Percentiles rank a stretch among this genome's conserved stretches.
phyloP scores from a whole-genome alignment of 2,113 vertebrate genomes.

The Shinisaurus crocodilurus region DNA sequence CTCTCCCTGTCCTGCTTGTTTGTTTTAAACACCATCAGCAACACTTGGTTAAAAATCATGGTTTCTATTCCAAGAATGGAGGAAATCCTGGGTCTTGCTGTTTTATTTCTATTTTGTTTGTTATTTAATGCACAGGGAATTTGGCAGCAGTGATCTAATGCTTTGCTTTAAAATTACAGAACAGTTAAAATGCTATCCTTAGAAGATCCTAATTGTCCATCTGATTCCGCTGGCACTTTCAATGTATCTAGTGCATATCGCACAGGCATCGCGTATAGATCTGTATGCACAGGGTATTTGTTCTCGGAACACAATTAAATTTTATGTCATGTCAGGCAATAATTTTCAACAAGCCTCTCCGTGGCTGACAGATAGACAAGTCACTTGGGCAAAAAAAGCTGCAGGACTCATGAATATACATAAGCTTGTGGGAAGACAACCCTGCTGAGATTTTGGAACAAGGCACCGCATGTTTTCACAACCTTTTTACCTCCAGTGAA shows the following conservation, averaged over 20 bases:
- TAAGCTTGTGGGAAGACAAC: constrained; percentile 20
- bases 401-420: constrained; percentile 28
- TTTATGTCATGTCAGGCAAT: constrained; percentile 37
- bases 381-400: constrained; percentile 46
- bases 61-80: neutral
- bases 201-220: neutral
- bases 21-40: neutral
- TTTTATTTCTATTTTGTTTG: neutral
- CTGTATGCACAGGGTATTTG: neutral
- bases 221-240: constrained; percentile 26
- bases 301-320: constrained; percentile 29
- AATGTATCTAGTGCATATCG: constrained; percentile 1
- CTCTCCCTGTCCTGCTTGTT: neutral
- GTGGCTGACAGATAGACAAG: constrained; percentile 42
- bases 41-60: neutral
- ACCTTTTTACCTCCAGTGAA: constrained; percentile 27
- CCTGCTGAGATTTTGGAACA: constrained; percentile 33
- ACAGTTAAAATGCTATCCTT: constrained; percentile 12
- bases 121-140: neutral
- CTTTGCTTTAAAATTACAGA: constrained; percentile 12
- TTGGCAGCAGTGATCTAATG: neutral
- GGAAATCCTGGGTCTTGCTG: neutral
- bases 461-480: constrained; percentile 34
- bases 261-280: neutral
- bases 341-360: constrained; percentile 37